phyloP scores from a whole-genome alignment of 1,140 invertebrate species.

The Pachyrhynchus sulphureomaculatus region DNA sequence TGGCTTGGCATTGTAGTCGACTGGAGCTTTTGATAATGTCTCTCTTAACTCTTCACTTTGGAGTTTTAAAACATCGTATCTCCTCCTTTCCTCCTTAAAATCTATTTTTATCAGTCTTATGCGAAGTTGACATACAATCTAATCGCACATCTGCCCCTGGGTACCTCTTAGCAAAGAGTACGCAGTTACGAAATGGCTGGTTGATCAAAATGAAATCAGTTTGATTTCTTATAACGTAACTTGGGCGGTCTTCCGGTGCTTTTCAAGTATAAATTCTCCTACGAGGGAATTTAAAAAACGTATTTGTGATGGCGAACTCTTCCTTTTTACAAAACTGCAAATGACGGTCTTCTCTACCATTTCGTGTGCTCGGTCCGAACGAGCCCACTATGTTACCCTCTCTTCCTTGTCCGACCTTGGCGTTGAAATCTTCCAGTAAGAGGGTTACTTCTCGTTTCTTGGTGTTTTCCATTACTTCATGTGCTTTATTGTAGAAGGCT shows the following conservation, averaged over 20 bases:
- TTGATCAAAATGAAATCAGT: conserved; percentile 49
- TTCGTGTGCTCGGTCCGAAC: too few relatives aligned
- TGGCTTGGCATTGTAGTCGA: too few relatives aligned
- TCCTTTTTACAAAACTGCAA: conserved; percentile 44
- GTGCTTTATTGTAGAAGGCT: conserved; percentile 35
- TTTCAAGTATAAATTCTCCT: conserved; percentile 50
- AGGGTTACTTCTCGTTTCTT: conserved; percentile 35
- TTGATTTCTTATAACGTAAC: conserved; percentile 44
- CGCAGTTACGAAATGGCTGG: too few relatives aligned
- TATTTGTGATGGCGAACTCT: too few relatives aligned
- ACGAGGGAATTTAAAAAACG: conserved; percentile 41
- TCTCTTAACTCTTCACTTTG: too few relatives aligned
- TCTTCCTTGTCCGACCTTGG: conserved; percentile 37
- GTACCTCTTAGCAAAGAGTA: conserved; percentile 43
- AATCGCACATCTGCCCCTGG: conserved; percentile 34
- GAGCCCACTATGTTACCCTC: too few relatives aligned
- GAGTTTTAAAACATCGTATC: too few relatives aligned
- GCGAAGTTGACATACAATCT: too few relatives aligned
- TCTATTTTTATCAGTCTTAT: conserved; percentile 21
- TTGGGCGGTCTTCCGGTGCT: conserved; percentile 40
- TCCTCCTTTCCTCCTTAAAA: too few relatives aligned
- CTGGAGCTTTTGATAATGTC: too few relatives aligned
- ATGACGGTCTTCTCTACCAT: conserved; percentile 42
- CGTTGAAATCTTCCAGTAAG: conserved; percentile 42
- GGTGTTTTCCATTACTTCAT: conserved; percentile 13